Conservation (phyloP, 1,140 invertebrate genomes). For the Drosophila equinoxialis region DNA sequence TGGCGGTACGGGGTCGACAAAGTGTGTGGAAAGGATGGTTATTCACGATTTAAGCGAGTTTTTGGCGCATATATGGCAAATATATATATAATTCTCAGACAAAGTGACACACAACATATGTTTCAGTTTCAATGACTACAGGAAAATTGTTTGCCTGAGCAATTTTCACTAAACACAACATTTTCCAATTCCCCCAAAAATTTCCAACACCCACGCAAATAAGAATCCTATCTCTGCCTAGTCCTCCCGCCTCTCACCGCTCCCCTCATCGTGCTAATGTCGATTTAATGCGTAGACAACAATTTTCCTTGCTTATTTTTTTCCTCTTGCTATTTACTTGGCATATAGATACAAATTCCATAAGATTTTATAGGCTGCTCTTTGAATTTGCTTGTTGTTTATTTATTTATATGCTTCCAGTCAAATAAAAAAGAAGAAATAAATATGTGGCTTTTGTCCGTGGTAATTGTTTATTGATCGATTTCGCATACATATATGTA, state of each 20-base stretch:
- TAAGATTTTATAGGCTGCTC: conserved; percentile 35
- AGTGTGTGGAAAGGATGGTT: conserved; percentile 12
- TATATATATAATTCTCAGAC: conserved; percentile 23
- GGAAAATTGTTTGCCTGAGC: conserved; percentile 50
- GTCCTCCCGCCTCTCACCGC: neutral
- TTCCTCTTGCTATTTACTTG: conserved; percentile 33
- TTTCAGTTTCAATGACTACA: conserved; percentile 59
- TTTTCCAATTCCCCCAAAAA: conserved; percentile 21
- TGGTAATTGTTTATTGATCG: conserved; percentile 59
- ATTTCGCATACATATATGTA: conserved; percentile 17
- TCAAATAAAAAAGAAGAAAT: conserved; percentile 2
- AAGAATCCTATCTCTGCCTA: neutral
- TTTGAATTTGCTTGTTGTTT: conserved; percentile 30
- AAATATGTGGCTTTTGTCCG: conserved; percentile 22
- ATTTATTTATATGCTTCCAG: conserved; percentile 43
- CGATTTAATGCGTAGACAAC: conserved; percentile 45
- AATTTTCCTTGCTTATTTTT: conserved; percentile 15
- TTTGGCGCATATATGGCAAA: conserved; percentile 31
- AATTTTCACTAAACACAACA: conserved; percentile 62
- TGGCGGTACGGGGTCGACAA: neutral
- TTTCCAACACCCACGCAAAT: neutral
- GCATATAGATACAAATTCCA: conserved; percentile 48
- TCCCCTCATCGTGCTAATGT: conserved; percentile 34
- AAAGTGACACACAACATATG: conserved; percentile 62
- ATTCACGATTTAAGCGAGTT: conserved; percentile 17